Conservation (phyloP, 2,113 vertebrate species). For the Sporophila hypoxantha region DNA sequence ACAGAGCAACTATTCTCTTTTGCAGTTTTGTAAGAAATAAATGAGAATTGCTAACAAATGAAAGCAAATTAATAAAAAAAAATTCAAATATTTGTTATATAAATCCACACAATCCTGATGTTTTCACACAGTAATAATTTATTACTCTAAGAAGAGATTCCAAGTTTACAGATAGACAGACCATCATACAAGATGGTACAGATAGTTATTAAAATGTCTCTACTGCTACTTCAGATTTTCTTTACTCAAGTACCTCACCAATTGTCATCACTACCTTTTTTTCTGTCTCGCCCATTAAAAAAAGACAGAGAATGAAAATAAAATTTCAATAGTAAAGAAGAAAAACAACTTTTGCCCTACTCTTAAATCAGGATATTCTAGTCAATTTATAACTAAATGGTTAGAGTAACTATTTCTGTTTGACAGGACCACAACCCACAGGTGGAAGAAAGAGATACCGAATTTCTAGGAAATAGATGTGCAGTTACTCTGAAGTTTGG, state of each 20-base stretch:
- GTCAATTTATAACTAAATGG: background rate
- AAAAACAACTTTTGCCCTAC: background rate
- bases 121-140: background rate
- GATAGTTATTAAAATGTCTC: background rate
- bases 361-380: background rate
- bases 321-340: background rate
- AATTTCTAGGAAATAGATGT: background rate
- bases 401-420: background rate
- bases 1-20: background rate
- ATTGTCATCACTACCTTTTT: background rate
- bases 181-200: no score
- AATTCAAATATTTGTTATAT: background rate
- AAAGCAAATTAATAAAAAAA: background rate
- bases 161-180: background rate
- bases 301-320: background rate
- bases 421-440: background rate
- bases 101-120: background rate
- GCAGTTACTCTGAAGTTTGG: background rate
- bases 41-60: background rate
- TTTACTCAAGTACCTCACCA: background rate
- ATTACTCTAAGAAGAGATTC: background rate
- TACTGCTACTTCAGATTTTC: background rate
- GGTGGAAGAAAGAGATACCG: background rate
- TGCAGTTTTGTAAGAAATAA: background rate
- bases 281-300: background rate